Percentiles rank a stretch among this genome's conserved stretches.
Conservation (phyloP, 2,113 vertebrate species). For the Petaurus breviceps region DNA sequence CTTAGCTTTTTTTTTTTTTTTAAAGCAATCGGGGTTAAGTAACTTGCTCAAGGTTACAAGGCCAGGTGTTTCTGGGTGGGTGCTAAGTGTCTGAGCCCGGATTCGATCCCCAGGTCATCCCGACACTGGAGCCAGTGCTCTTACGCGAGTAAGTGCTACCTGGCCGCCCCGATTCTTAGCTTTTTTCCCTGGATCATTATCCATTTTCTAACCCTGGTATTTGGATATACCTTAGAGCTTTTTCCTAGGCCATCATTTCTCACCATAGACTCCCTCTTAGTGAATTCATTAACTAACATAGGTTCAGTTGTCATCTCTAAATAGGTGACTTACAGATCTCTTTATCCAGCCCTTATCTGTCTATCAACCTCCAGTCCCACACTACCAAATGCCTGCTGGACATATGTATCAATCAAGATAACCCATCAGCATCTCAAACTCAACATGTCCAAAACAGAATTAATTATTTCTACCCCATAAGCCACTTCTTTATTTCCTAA, state of each 20-base stretch:
- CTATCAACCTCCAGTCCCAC: not conserved
- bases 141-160: no score
- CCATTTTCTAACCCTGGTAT: no score
- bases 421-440: not conserved
- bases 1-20: not conserved
- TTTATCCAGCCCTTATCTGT: not conserved
- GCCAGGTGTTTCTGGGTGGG: no score
- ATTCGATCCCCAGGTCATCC: no score
- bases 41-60: no score
- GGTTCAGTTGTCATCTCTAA: not conserved
- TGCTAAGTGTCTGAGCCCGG: no score
- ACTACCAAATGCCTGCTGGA: not conserved
- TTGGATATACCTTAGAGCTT: no score
- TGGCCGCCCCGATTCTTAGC: no score
- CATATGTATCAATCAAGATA: not conserved
- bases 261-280: not conserved
- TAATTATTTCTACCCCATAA: not conserved
- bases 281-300: not conserved
- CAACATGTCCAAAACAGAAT: not conserved
- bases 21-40: no score
- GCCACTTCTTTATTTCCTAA: not conserved
- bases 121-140: no score
- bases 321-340: not conserved
- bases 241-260: not conserved
- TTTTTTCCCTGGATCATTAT: not conserved